Base-by-base conservation (phyloP, 2,888 invertebrate genomes). In the Abscondita cerata region DNA sequence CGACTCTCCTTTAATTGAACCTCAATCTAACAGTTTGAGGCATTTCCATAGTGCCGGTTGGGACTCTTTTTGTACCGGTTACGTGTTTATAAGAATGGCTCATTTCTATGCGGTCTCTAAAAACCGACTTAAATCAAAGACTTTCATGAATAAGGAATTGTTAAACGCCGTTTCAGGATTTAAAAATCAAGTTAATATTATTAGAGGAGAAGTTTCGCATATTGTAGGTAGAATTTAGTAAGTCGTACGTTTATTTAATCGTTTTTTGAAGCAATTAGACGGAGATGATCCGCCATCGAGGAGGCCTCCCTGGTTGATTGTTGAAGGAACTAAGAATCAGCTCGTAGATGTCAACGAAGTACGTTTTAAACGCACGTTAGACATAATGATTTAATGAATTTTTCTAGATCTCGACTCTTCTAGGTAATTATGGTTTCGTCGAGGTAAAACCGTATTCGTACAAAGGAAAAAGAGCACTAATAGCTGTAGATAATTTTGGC, bases 61-160 rank as follows among this genome's bases (percentile, higher is more conserved):
- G 87, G 93, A 94, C 79, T 89, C 93, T 0, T 92, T 84, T 76
- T 87, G 89, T 70, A 86, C 92, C 55, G 93, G 91, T 0, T 88
- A 86, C 75, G 86, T 89, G 73, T 91, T 91, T 78, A 78, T 90
- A 33, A 82, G 86, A 52, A 81, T 91, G 72, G 86, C 86, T 0
- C 87, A 89, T 74, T 81, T 87, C 77, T 81, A 84, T 62, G 84
- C 87, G 1, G 79, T 82, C 40, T 81, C 83, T 54, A 82, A 82
- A 67, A 81, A 81, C 60, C 78, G 76, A 59, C 81, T 81, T 74
- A 82, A 76, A 58, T 82, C 79, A 67, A 77, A 76, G 0, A 74
- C 76, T 1, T 82, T 84, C 38, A 84, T 85, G 0, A 83, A 84
- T 18, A 76, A 76, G 0, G 87, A 88, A 75, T 80, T 83, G 46